phyloP scores from a whole-genome alignment of 2,888 invertebrate species.

The Desoria tigrina region DNA sequence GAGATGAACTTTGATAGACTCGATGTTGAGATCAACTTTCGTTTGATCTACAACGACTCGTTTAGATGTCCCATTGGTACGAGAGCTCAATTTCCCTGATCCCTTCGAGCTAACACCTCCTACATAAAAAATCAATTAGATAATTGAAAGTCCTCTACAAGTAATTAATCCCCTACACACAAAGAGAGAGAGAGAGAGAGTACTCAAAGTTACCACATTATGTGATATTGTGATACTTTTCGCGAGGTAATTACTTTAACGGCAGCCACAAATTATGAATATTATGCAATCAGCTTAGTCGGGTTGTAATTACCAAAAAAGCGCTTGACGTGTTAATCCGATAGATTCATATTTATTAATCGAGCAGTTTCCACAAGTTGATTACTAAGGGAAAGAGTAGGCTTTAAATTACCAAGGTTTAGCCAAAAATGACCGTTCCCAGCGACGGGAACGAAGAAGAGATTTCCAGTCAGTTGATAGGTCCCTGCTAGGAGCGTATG shows the following conservation, averaged over 20 bases:
- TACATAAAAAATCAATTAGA: conserved; percentile 22
- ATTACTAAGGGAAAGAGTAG: too few relatives aligned
- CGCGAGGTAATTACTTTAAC: too few relatives aligned
- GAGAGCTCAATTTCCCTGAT: conserved; percentile 34
- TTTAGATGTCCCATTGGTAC: not conserved
- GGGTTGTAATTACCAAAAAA: too few relatives aligned
- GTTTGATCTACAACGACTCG: conserved; percentile 44
- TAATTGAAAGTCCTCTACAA: not conserved
- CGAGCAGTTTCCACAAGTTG: too few relatives aligned
- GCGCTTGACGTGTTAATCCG: too few relatives aligned
- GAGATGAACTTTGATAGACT: conserved; percentile 47
- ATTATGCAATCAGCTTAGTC: too few relatives aligned
- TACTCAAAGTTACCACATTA: too few relatives aligned
- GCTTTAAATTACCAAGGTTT: conserved; percentile 55
- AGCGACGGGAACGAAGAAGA: conserved; percentile 74
- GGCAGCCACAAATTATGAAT: too few relatives aligned
- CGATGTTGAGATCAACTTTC: conserved; percentile 48
- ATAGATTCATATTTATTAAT: too few relatives aligned
- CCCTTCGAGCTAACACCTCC: conserved; percentile 46
- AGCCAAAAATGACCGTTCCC: conserved; percentile 77
- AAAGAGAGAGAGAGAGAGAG: too few relatives aligned
- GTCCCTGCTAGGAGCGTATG: conserved; percentile 70
- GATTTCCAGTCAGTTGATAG: conserved; percentile 76
- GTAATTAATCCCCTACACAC: not conserved
- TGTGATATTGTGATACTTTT: too few relatives aligned